Percentiles rank a stretch among this genome's conserved stretches.
These are phyloP conservation scores for Drosophila ogumai DNA, from an alignment of 1,140 invertebrate genomes.

Conservation along the genomic window DNA sequence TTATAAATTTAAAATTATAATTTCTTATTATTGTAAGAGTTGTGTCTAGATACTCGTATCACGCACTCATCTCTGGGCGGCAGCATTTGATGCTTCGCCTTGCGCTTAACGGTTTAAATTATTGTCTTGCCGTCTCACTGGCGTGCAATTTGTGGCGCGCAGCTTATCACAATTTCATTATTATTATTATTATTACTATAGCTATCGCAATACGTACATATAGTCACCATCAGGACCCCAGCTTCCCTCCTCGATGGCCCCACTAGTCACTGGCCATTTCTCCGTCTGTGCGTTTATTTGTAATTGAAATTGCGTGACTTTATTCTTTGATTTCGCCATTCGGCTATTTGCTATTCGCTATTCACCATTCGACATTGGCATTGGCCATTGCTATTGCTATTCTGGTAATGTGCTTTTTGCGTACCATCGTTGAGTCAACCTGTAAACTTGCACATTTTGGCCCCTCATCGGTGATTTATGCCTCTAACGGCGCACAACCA, in stretches of 20 bases:
- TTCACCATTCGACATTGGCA: conserved; percentile 31
- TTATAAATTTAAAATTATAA: neutral
- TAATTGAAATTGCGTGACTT: conserved; percentile 83
- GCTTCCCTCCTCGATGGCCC: neutral
- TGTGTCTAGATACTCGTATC: neutral
- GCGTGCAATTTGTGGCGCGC: conserved; percentile 80
- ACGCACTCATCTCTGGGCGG: conserved; percentile 28
- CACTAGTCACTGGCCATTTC: conserved; percentile 31
- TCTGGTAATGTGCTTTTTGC: conserved; percentile 46
- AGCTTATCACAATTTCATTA: conserved; percentile 82
- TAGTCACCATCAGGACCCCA: conserved; percentile 14
- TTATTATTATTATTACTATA: conserved; percentile 70
- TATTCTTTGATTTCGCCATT: conserved; percentile 77
- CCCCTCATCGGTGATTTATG: conserved; percentile 52
- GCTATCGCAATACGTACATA: conserved; percentile 29
- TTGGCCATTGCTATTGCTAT: conserved; percentile 30
- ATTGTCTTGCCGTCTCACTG: conserved; percentile 67
- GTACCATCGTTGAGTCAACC: conserved; percentile 29
- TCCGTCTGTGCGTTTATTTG: conserved; percentile 59
- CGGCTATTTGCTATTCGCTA: conserved; percentile 4
- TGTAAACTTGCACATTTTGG: conserved; percentile 61
- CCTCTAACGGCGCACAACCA: conserved; percentile 44
- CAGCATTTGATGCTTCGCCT: conserved; percentile 58
- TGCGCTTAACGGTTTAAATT: conserved; percentile 74
- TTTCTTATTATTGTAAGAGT: no score